Percentiles rank a stretch among this genome's conserved stretches.
These are phyloP conservation scores for Monodelphis domestica DNA, from an alignment of 2,797 vertebrate genomes.

Conservation along the genomic window DNA sequence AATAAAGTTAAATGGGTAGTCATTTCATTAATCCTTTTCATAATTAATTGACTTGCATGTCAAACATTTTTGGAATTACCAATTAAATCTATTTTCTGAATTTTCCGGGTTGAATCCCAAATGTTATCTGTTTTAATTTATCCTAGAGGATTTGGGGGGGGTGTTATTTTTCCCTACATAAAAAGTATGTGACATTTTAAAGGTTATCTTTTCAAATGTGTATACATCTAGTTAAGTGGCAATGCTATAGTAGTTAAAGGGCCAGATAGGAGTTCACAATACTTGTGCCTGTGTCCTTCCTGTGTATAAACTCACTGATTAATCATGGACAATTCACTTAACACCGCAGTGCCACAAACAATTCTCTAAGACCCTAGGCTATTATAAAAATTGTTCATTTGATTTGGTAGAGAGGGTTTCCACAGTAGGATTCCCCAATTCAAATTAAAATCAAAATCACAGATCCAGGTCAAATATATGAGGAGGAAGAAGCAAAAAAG, in stretches of 20 bases:
- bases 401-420: not conserved
- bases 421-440: not conserved
- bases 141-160: not conserved
- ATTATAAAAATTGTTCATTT: not conserved
- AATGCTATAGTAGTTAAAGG: not conserved
- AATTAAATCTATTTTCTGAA: not conserved
- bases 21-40: not conserved
- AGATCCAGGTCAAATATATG: not conserved
- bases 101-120: not conserved
- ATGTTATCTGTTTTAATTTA: not conserved
- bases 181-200: no score
- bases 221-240: not conserved
- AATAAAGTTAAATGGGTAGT: not conserved
- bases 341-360: not conserved
- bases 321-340: not conserved
- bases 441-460: not conserved
- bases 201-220: not conserved
- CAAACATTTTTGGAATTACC: not conserved
- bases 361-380: not conserved
- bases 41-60: not conserved
- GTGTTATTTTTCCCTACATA: not conserved
- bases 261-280: not conserved
- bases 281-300: not conserved
- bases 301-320: not conserved
- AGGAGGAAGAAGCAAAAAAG: not conserved